Base-by-base conservation (phyloP, 1,140 invertebrate species). In the Sipha flava region DNA sequence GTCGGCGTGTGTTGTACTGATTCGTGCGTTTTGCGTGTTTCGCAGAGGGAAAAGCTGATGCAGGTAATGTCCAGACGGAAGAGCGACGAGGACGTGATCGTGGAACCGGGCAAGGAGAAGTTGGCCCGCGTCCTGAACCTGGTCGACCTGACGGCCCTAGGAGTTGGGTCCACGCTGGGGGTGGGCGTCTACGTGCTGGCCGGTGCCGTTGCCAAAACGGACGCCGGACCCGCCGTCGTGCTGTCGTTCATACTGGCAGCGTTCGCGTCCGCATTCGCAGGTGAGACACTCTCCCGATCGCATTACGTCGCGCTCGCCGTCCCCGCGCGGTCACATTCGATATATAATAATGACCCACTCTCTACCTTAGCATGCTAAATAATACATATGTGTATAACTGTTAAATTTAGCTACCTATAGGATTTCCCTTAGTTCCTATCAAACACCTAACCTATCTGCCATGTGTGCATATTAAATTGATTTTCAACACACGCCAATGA, bases 101-200 rank as follows among this genome's bases (percentile, higher is more conserved):
- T 40, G 5, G 59, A 43, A 37, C 31, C 47, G 14, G 72, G 21
- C 31, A 68, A 62, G 6, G 14, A 66, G 10, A 88, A 90, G 83
- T 86, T 96, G 79, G 89, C 90, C 0, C 85, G 94, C 81, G 93
- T 93, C 9, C 87, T 97, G 14, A 91, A 89, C 14, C 86, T 94
- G 0, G 82, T 94, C 18, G 94, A 96, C 86, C 86, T 96, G 14
- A 94, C 92, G 0, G 90, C 91, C 0, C 86, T 96, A 6, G 94
- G 94, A 1, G 92, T 97, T 31, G 95, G 95, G 10, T 92, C 92
- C 80, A 97, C 95, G 0, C 87, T 98, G 1, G 95, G 95, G 0
- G 87, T 97, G 23, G 95, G 95, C 1, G 94, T 97, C 12, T 98
- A 97, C 85, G 94, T 97, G 3, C 86, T 97, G 31, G 94, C 94